These are phyloP conservation scores for Sebastes matsubarae DNA, from an alignment of 2,797 vertebrate genomes.

Conservation along the genomic window DNA sequence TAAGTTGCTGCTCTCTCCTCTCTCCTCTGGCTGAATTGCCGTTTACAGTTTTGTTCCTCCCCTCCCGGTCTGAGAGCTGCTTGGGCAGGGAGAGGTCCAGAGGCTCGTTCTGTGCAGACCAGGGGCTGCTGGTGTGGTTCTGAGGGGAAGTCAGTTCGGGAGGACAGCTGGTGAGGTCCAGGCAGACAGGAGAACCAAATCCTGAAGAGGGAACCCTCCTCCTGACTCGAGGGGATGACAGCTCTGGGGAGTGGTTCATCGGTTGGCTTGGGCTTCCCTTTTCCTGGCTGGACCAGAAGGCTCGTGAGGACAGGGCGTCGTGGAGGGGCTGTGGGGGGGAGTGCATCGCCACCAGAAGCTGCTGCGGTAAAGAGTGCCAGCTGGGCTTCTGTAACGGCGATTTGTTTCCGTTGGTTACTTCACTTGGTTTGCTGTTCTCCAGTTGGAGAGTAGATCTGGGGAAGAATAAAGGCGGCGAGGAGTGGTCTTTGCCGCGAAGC, in stretches of 20 bases:
- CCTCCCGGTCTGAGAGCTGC: constrained; percentile 37
- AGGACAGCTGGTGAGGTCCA: constrained; percentile 67
- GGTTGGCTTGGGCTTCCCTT: constrained; percentile 66
- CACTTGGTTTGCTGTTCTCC: constrained; percentile 56
- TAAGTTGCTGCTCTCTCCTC: constrained; percentile 55
- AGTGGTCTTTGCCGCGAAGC: constrained; percentile 53
- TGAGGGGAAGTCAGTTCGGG: constrained; percentile 58
- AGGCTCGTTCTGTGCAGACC: constrained; percentile 79
- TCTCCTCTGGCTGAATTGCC: constrained; percentile 59
- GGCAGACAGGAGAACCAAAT: constrained; percentile 67
- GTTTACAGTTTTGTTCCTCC: constrained; percentile 49
- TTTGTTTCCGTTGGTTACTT: constrained; percentile 66
- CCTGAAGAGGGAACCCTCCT: constrained; percentile 66
- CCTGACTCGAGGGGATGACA: constrained; percentile 65
- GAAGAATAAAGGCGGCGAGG: constrained; percentile 58
- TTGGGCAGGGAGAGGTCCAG: constrained; percentile 86
- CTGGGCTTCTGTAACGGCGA: constrained; percentile 70
- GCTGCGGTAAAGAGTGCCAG: constrained; percentile 79
- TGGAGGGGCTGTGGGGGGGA: constrained; percentile 66
- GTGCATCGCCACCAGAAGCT: constrained; percentile 74
- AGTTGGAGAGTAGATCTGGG: constrained; percentile 46
- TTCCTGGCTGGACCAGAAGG: constrained; percentile 71
- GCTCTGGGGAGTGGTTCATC: constrained; percentile 51
- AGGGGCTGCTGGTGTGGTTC: constrained; percentile 42
- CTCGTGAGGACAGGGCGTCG: constrained; percentile 46